These are phyloP conservation scores for Limulus polyphemus DNA, from an alignment of 2,888 invertebrate species.

Conservation along the genomic window DNA sequence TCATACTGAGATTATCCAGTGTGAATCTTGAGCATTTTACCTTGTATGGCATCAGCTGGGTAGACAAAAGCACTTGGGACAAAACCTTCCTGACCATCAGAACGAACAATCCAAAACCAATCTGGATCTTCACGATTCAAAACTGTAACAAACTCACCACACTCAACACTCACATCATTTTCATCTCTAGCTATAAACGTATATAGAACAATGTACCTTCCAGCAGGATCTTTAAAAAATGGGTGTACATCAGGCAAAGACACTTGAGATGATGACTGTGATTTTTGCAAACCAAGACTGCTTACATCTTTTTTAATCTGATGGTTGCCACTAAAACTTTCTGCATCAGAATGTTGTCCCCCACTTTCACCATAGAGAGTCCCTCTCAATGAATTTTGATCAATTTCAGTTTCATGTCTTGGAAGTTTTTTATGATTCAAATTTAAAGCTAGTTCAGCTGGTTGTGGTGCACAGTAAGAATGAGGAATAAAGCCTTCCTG, in stretches of 20 bases:
- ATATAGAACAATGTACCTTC: slow-evolving; percentile 80
- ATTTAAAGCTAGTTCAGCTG: slow-evolving; percentile 53
- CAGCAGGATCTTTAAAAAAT: slow-evolving; percentile 59
- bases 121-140: slow-evolving; percentile 87
- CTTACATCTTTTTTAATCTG: slow-evolving; percentile 6
- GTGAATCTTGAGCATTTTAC: slow-evolving; percentile 29
- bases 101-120: slow-evolving; percentile 91
- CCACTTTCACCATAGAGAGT: slow-evolving; percentile 18
- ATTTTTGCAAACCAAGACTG: slow-evolving; percentile 5
- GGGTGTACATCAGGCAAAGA: slow-evolving; percentile 25
- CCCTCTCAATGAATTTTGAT: slow-evolving; percentile 20
- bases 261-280: slow-evolving; percentile 14
- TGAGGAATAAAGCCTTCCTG: slow-evolving; percentile 91
- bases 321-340: slow-evolving; percentile 13
- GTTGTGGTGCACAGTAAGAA: slow-evolving; percentile 79
- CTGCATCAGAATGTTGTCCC: slow-evolving; percentile 22
- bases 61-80: slow-evolving; percentile 90
- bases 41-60: slow-evolving; percentile 65
- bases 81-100: slow-evolving; percentile 87
- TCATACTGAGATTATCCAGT: no score
- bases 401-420: slow-evolving; percentile 35
- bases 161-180: slow-evolving; percentile 82
- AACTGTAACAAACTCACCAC: slow-evolving; percentile 91
- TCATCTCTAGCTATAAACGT: slow-evolving; percentile 86
- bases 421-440: slow-evolving; percentile 67